Base-by-base conservation (phyloP, 2,888 invertebrate species). In the Lysandra coridon region DNA sequence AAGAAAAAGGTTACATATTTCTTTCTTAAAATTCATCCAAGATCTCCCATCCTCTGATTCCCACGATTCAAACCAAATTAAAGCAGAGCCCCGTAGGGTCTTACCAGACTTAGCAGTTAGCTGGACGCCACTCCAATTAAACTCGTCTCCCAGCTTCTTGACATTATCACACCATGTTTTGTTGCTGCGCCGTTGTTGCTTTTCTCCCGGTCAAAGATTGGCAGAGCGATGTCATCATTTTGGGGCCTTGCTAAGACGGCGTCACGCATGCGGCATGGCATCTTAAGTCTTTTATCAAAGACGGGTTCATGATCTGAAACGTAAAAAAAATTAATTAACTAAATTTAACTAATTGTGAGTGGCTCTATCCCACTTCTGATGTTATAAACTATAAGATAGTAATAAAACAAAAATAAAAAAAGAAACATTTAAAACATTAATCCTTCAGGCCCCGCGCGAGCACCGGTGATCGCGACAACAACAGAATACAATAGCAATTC, bases 61-160 rank as follows among this genome's bases (percentile, higher is more conserved):
- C 76, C 81, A 78, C 77, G 80, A 33, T 80, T 84, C 76, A 14
- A 81, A 84, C 83, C 83, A 84, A 7, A 64, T 7, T 80, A 84
- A 80, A 4, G 83, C 84, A 81, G 83, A 82, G 1, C 83, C 84
- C 64, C 81, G 80, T 7, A 84, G 81, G 80, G 82, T 83, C 80
- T 83, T 85, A 83, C 83, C 84, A 17, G 85, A 84, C 79, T 82
- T 84, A 1, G 82, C 83, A 1, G 79, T 82, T 0, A 76, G 80
- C 1, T 73, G 49, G 5, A 83, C 69, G 73, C 82, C 79, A 77
- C 80, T 81, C 83, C 83, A 83, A 7, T 76, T 40, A 17, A 84
- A 74, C 10, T 85, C 84, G 57, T 37, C 44, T 0, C 78, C 79
- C 3, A 83, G 78, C 0, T 60, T 30, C n/a, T 82, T 81, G 79